Percentiles rank a stretch among this genome's conserved stretches.
Conservation (phyloP, 2,888 invertebrate species). For the Lagria hirta region DNA sequence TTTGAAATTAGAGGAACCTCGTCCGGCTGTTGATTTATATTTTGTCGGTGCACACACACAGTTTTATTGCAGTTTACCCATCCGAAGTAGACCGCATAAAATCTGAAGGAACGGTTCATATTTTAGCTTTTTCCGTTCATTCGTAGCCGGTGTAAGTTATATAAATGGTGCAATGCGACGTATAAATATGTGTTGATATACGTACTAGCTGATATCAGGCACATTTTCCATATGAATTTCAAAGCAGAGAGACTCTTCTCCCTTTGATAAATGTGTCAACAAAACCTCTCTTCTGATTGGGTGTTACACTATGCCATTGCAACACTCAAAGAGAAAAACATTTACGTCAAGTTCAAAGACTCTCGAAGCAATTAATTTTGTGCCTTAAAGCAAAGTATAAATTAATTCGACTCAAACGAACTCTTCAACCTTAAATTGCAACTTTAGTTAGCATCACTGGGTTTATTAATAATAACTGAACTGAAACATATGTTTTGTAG, state of each 20-base stretch:
- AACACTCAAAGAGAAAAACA: background rate
- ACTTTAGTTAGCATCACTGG: constrained; percentile 5
- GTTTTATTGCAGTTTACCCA: constrained; percentile 19
- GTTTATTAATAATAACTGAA: constrained; percentile 17
- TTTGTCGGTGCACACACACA: too few relatives aligned
- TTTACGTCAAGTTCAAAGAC: constrained; percentile 6
- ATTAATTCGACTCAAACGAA: constrained; percentile 19
- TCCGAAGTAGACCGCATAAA: constrained; percentile 16
- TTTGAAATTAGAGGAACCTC: too few relatives aligned
- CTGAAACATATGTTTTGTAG: constrained; percentile 10
- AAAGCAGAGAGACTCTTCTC: constrained; percentile 27
- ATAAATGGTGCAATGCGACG: constrained; percentile 37
- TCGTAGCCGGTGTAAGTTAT: constrained; percentile 24
- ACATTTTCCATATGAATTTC: constrained; percentile 35
- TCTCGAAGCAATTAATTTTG: constrained; percentile 8
- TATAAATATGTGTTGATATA: constrained; percentile 37
- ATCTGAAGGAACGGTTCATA: constrained; percentile 17
- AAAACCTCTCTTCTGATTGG: background rate
- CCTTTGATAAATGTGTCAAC: constrained; percentile 17
- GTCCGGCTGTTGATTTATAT: too few relatives aligned
- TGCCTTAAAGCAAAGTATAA: constrained; percentile 9
- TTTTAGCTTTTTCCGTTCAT: constrained; percentile 20
- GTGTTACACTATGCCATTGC: background rate
- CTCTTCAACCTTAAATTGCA: constrained; percentile 11
- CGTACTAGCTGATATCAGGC: constrained; percentile 28